Evolutionary conservation across 2,113 vertebrate species (phyloP).

Genomic region (Eublepharis macularius): DNA sequence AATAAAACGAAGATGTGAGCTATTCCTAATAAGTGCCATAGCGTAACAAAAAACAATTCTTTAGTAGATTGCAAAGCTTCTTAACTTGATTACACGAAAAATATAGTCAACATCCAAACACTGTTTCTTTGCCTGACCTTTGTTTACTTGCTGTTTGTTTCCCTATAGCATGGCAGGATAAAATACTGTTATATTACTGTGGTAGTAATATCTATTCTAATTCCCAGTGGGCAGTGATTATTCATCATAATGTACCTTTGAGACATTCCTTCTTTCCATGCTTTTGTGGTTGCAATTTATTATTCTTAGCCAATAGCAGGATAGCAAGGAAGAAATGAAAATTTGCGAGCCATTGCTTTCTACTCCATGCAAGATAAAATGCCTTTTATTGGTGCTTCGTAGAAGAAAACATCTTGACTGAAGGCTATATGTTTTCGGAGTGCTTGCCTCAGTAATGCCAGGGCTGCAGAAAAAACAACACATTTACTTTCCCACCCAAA

Average conservation of each 20-base stretch:
- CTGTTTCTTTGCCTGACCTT: background rate
- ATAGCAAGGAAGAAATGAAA: background rate
- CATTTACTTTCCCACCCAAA: background rate
- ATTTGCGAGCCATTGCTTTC: conserved; percentile 2
- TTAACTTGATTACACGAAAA: background rate
- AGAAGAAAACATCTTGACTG: background rate
- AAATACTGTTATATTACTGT: background rate
- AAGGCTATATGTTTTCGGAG: conserved; percentile 10
- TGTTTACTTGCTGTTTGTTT: background rate
- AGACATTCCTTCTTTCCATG: background rate
- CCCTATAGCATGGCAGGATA: background rate
- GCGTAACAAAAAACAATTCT: too few species aligned
- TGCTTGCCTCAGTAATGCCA: background rate
- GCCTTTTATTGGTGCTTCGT: background rate
- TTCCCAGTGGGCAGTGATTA: background rate
- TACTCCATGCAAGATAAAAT: background rate
- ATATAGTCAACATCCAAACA: too few species aligned
- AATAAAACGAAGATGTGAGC: background rate
- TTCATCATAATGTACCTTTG: conserved; percentile 4
- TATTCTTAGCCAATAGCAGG: background rate
- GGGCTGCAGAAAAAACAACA: background rate
- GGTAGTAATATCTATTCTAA: conserved; percentile 16
- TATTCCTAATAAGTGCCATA: too few species aligned
- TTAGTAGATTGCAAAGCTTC: background rate
- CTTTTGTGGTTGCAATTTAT: background rate